These are phyloP conservation scores for Noturus placidus DNA, from an alignment of 2,113 vertebrate genomes.

Conservation along the genomic window DNA sequence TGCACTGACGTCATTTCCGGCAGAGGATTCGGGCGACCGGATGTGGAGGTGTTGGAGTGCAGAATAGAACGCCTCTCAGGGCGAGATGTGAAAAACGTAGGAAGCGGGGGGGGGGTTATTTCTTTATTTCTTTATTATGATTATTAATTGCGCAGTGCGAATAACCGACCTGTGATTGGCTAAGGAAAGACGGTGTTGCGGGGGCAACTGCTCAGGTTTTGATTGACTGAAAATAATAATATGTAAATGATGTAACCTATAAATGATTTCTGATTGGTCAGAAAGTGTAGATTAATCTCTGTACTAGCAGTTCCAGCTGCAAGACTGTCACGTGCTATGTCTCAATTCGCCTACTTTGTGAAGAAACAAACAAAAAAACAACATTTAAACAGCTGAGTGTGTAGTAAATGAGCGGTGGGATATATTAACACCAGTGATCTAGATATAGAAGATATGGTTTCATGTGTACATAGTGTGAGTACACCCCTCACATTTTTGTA, in stretches of 20 bases:
- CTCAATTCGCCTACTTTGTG: too few relatives aligned
- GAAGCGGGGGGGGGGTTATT: neutral
- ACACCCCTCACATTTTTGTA: too few relatives aligned
- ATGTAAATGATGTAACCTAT: neutral
- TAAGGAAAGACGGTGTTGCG: neutral
- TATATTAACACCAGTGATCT: neutral
- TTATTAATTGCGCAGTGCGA: conserved; percentile 16
- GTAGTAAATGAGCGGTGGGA: too few relatives aligned
- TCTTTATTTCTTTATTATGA: neutral
- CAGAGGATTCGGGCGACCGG: conserved; percentile 56
- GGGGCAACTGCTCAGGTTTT: neutral
- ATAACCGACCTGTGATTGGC: neutral
- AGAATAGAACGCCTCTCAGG: neutral
- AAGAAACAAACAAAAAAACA: too few relatives aligned
- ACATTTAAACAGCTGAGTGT: too few relatives aligned
- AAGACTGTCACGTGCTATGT: neutral
- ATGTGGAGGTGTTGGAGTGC: conserved; percentile 56
- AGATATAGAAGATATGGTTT: too few relatives aligned
- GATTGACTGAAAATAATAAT: neutral
- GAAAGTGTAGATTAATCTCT: neutral
- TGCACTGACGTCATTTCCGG: conserved; percentile 74
- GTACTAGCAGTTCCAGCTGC: neutral
- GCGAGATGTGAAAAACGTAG: too few relatives aligned
- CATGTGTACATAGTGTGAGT: too few relatives aligned
- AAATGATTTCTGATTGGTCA: neutral